Conservation (phyloP, 2,113 vertebrate genomes). For the Leucopsar rothschildi region DNA sequence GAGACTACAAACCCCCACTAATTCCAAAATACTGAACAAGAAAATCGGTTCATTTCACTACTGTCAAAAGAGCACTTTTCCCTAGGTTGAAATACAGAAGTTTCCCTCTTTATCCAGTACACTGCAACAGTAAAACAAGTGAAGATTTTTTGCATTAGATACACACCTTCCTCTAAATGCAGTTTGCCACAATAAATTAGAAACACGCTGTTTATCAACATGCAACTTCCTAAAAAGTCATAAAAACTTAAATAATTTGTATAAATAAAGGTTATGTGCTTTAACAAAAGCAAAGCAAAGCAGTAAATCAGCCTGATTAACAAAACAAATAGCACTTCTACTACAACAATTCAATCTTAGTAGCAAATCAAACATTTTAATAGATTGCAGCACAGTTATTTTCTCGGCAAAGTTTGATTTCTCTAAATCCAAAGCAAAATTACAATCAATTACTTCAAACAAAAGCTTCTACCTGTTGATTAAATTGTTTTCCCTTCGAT, state of each 20-base stretch:
- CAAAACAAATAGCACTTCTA: neutral
- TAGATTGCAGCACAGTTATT: neutral
- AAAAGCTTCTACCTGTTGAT: neutral
- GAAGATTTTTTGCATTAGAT: neutral
- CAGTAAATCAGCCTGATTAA: neutral
- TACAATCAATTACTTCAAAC: conserved; percentile 19
- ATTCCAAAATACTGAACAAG: neutral
- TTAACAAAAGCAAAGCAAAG: neutral
- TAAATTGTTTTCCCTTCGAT: neutral
- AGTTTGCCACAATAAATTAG: neutral
- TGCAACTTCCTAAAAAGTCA: neutral
- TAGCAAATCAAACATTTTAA: conserved; percentile 3
- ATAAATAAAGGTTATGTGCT: neutral
- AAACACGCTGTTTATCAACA: neutral
- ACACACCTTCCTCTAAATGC: neutral
- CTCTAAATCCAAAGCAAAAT: conserved; percentile 10
- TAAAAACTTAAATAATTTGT: neutral
- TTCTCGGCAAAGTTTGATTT: neutral
- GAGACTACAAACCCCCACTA: neutral
- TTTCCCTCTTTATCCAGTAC: neutral
- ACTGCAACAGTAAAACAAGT: neutral
- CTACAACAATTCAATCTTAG: neutral
- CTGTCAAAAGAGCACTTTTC: neutral
- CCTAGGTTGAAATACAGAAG: neutral
- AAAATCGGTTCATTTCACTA: neutral